Base-by-base conservation (phyloP, 2,113 vertebrate genomes). In the Cebidichthys violaceus region DNA sequence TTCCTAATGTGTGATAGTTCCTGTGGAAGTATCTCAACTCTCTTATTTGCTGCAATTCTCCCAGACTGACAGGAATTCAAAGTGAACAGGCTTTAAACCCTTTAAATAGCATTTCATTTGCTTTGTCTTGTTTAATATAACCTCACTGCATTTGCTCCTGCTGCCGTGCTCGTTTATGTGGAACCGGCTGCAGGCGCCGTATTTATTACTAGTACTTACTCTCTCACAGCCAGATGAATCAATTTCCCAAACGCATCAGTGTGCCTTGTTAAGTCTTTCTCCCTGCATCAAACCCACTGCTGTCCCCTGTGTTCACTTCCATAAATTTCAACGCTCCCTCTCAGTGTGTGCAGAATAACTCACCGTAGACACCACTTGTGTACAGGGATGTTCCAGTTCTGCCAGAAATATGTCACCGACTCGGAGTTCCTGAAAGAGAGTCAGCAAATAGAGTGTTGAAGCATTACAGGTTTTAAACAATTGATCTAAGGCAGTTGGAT, bases 341-440 rank as follows among this genome's bases (percentile, higher is more conserved):
- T 68, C 77, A 75, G 37, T 78, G 80, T 41, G 59, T 71, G 54
- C 77, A 77, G 24, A 50, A 85, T 85, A 83, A 89, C 93, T 89
- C 85, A 98, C 97, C 97, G 96, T 67, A 95, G 78, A 86, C 97
- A 98, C 97, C 97, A 98, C 89, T 97, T 98, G 95, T 98, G 97
- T 41, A 98, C 97, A 0, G 97, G 97, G 88, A 98, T 97, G 88
- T 98, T 98, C 97, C 97, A 98, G 89, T 98, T 98, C 93, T 97
- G 96, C 97, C 97, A 98, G 87, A 98, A 98, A 92, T 98, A 97
- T 43, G 94, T 96, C 86, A 98, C 94, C 0, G 95, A 95, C 92
- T 98, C 97, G 0, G 97, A 94, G 88, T 98, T 98, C 97, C 97
- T 98, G 88, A 68, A 76, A 85, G 81, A 90, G 59, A 83, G 57